Evolutionary conservation across 2,113 vertebrate species (phyloP).

Genomic region (Sinosuthora webbiana): DNA sequence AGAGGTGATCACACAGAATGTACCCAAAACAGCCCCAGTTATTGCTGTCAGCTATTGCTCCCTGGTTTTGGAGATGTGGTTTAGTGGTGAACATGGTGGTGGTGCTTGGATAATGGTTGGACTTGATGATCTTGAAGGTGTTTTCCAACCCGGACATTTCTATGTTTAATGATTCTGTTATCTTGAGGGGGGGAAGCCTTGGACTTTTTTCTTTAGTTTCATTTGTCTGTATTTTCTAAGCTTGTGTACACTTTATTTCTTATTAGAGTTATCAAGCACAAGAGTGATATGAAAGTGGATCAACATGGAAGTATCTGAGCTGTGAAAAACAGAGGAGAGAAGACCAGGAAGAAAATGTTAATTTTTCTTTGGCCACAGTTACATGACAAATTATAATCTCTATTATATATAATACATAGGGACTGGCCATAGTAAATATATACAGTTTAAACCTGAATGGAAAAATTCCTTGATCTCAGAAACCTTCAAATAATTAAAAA

Average conservation of each 20-base stretch:
- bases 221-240: not conserved
- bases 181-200: not conserved
- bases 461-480: not conserved
- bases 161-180: not conserved
- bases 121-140: not conserved
- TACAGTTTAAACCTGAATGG: not conserved
- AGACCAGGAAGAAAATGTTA: not conserved
- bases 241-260: not conserved
- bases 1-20: not conserved
- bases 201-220: not conserved
- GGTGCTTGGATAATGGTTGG: not conserved
- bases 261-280: not conserved
- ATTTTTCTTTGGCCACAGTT: not conserved
- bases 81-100: not conserved
- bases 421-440: not conserved
- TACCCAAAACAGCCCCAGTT: not conserved
- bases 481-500: not conserved
- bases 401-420: not conserved
- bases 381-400: not conserved
- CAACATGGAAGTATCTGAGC: not conserved
- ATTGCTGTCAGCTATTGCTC: not conserved
- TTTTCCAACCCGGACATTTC: not conserved
- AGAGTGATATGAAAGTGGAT: not conserved
- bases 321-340: not conserved
- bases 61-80: not conserved